These are phyloP conservation scores for Lepidothrix coronata DNA, from an alignment of 2,113 vertebrate species.

Conservation along the genomic window DNA sequence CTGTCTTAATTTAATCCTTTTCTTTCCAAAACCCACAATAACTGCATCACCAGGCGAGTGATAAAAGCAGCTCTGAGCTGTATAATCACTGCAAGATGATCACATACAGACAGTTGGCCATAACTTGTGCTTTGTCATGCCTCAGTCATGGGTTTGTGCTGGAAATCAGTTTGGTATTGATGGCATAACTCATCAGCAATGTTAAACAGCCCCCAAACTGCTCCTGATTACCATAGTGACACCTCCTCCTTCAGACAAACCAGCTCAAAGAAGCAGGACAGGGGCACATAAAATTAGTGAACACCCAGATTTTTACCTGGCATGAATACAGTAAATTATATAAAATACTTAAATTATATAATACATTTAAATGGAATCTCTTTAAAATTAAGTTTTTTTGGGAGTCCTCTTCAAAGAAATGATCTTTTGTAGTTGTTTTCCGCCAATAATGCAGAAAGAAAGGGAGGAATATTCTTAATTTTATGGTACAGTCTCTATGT, in stretches of 20 bases:
- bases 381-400: neutral
- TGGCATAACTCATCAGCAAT: slow-evolving; percentile 35
- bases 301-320: neutral
- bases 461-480: neutral
- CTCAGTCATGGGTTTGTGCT: slow-evolving; percentile 14
- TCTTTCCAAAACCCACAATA: neutral
- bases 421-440: neutral
- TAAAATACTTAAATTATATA: neutral
- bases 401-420: neutral
- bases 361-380: neutral
- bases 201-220: slow-evolving; percentile 13
- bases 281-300: neutral
- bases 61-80: neutral
- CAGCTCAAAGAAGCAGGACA: neutral
- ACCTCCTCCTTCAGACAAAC: neutral
- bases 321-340: neutral
- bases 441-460: neutral
- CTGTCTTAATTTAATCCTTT: neutral
- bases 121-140: slow-evolving; percentile 23
- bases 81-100: neutral
- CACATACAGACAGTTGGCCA: slow-evolving; percentile 14
- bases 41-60: neutral
- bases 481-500: neutral
- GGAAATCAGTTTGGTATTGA: slow-evolving; percentile 38
- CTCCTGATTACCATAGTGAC: neutral